Conservation (phyloP, 2,888 invertebrate genomes). For the Cataglyphis albicans region DNA sequence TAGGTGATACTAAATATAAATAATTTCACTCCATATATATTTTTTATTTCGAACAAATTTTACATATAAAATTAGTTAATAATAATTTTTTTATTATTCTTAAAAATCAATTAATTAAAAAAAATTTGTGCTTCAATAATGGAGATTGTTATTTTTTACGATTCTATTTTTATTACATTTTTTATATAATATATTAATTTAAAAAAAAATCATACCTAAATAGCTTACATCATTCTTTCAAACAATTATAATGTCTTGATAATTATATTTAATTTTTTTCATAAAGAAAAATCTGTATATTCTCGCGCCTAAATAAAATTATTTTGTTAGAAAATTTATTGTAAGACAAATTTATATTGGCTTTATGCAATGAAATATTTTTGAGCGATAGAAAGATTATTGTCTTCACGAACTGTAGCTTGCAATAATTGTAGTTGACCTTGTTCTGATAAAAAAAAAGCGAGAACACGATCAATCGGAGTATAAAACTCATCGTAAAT, state of each 20-base stretch:
- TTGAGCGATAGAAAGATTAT: neutral
- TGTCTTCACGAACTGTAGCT: neutral
- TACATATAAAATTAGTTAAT: neutral
- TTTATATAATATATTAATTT: constrained; percentile 29
- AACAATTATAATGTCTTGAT: neutral
- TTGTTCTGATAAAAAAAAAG: constrained; percentile 10
- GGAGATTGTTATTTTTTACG: neutral
- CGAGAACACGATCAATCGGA: too few species aligned
- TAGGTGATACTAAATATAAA: neutral
- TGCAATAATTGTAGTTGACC: neutral
- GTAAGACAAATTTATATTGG: neutral
- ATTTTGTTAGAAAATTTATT: neutral
- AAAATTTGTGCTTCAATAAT: neutral
- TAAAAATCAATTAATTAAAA: neutral
- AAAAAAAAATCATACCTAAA: too few species aligned
- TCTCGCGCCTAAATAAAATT: neutral
- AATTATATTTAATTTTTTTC: neutral
- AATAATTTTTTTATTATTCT: neutral
- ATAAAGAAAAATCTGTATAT: neutral
- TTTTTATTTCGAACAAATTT: neutral
- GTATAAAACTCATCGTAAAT: neutral
- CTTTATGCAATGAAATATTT: neutral
- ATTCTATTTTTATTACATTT: neutral
- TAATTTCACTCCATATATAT: neutral
- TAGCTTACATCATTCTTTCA: too few species aligned